These are phyloP conservation scores for Harpalus rufipes DNA, from an alignment of 2,888 invertebrate species.

Conservation along the genomic window DNA sequence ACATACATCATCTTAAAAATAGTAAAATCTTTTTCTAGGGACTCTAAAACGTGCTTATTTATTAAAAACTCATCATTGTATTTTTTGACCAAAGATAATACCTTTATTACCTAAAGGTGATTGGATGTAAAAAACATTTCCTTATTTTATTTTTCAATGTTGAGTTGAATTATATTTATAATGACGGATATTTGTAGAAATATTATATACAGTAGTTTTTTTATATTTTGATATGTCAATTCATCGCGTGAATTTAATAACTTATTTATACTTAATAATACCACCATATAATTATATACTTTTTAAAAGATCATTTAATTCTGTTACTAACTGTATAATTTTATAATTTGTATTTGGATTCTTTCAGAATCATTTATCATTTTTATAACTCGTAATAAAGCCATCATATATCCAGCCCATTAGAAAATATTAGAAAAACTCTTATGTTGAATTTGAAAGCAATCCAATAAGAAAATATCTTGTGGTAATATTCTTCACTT, in stretches of 20 bases:
- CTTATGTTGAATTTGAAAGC: neutral
- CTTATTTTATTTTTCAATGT: neutral
- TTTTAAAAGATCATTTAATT: slow-evolving; percentile 30
- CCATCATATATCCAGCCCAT: neutral
- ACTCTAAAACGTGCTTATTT: no score
- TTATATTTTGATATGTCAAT: neutral
- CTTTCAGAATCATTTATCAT: slow-evolving; percentile 18
- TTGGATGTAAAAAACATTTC: neutral
- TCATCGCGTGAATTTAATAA: slow-evolving; percentile 22
- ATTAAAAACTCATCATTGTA: no score
- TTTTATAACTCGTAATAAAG: neutral
- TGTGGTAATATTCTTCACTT: neutral
- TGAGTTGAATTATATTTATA: neutral
- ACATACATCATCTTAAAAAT: no score
- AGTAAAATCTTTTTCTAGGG: no score
- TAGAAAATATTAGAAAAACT: neutral
- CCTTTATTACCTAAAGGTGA: no score
- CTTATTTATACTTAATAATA: slow-evolving; percentile 12
- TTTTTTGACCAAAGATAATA: no score
- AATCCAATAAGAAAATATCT: neutral
- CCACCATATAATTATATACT: slow-evolving; percentile 8
- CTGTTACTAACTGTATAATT: slow-evolving; percentile 13
- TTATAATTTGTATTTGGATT: neutral
- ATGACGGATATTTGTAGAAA: neutral
- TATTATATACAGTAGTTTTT: neutral